These are phyloP conservation scores for Drosophila neutralis DNA, from an alignment of 2,888 invertebrate genomes.

Conservation along the genomic window DNA sequence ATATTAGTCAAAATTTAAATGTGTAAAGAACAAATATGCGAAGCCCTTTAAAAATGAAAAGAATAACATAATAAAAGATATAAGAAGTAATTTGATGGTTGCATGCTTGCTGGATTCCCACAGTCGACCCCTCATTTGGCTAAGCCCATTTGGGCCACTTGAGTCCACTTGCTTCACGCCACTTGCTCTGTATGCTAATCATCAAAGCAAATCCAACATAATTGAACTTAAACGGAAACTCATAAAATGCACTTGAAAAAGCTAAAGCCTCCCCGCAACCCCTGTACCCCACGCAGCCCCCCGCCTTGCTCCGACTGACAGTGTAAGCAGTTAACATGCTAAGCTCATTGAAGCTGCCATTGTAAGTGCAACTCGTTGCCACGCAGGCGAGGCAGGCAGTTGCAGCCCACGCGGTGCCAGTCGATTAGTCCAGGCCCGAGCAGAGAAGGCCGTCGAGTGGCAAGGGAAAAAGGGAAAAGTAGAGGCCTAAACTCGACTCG, in stretches of 20 bases:
- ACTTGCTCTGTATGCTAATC: slow-evolving; percentile 60
- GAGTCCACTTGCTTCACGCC: slow-evolving; percentile 30
- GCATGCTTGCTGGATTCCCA: background rate
- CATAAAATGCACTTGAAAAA: slow-evolving; percentile 64
- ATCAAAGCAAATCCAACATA: slow-evolving; percentile 56
- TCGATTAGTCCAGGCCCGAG: slow-evolving; percentile 59
- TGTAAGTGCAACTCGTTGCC: slow-evolving; percentile 21
- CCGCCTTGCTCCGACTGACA: background rate
- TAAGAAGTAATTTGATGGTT: background rate
- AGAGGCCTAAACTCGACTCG: slow-evolving; percentile 62
- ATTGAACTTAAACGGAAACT: slow-evolving; percentile 75
- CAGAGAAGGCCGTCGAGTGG: background rate
- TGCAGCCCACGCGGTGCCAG: slow-evolving; percentile 61
- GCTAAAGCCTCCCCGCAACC: background rate
- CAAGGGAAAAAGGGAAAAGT: slow-evolving; percentile 9
- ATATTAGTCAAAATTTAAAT: background rate
- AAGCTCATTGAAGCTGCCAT: slow-evolving; percentile 60
- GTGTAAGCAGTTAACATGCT: slow-evolving; percentile 57
- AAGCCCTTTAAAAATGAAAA: background rate
- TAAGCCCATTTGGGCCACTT: slow-evolving; percentile 9
- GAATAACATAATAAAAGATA: background rate
- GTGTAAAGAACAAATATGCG: background rate
- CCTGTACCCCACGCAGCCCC: background rate
- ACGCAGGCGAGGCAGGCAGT: slow-evolving; percentile 23
- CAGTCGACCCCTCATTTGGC: background rate